These are phyloP conservation scores for Ophonus ardosiacus DNA, from an alignment of 2,888 invertebrate species.

Conservation along the genomic window DNA sequence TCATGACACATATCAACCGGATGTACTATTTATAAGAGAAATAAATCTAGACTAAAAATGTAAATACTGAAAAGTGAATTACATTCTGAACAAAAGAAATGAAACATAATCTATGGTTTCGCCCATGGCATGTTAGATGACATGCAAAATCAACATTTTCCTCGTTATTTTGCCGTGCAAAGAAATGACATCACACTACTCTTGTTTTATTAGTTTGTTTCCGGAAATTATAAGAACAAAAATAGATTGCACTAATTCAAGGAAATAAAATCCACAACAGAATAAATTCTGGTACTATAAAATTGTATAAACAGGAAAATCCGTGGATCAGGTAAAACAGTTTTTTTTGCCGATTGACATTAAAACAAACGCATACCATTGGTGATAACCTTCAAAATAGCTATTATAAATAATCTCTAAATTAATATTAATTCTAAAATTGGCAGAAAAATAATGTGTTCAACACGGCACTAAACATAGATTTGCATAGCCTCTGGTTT, in stretches of 20 bases:
- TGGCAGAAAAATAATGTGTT: too few species aligned
- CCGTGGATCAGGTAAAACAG: too few species aligned
- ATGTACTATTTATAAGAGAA: constrained; percentile 40
- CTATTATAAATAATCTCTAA: too few species aligned
- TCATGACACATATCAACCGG: constrained; percentile 12
- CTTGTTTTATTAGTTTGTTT: constrained; percentile 2
- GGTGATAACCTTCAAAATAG: too few species aligned
- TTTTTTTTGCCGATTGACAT: too few species aligned
- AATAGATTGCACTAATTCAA: not conserved
- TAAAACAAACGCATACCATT: too few species aligned
- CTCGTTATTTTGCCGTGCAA: not conserved
- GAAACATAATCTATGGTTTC: not conserved
- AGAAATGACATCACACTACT: not conserved
- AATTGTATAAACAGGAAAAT: too few species aligned
- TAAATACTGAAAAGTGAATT: constrained; percentile 49
- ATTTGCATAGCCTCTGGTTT: too few species aligned
- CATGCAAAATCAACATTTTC: constrained; percentile 28
- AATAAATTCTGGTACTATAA: not conserved
- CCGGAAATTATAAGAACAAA: not conserved
- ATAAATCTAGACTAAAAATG: constrained; percentile 1
- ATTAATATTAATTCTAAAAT: too few species aligned
- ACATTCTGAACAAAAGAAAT: not conserved
- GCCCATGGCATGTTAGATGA: not conserved
- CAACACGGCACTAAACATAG: too few species aligned
- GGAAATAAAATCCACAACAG: not conserved